Conservation (phyloP, 2,888 invertebrate genomes). For the Magallana nippona region DNA sequence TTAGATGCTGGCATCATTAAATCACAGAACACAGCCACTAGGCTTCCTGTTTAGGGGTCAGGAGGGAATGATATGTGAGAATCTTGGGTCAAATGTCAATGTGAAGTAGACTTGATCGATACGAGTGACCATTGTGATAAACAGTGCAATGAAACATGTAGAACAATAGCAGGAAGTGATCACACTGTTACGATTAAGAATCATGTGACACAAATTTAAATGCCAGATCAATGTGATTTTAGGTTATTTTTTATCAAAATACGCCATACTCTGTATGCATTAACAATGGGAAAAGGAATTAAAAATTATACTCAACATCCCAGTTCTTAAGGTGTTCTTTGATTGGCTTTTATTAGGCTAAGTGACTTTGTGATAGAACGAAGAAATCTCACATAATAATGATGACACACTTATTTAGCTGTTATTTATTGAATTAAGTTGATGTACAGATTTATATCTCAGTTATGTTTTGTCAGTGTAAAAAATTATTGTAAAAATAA, state of each 20-base stretch:
- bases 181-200: too few species aligned
- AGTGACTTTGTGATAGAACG: neutral
- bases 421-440: slow-evolving; percentile 13
- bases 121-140: too few species aligned
- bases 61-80: neutral
- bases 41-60: neutral
- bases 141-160: too few species aligned
- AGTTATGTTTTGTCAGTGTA: neutral
- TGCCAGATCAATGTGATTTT: too few species aligned
- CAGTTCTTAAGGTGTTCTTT: neutral
- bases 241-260: too few species aligned
- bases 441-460: neutral
- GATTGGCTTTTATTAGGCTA: neutral
- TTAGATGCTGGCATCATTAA: slow-evolving; percentile 11
- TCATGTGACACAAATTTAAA: too few species aligned
- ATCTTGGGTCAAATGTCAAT: too few species aligned
- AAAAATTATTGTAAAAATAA: neutral
- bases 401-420: neutral
- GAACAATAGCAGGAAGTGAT: too few species aligned
- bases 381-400: neutral
- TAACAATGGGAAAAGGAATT: too few species aligned
- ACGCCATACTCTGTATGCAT: too few species aligned
- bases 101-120: too few species aligned
- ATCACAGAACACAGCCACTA: neutral
- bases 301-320: neutral